Evolutionary conservation across 2,797 vertebrate species (phyloP), one percentile per base, ranked within the genome.

Genomic region (Sebastes aleutianus): DNA sequence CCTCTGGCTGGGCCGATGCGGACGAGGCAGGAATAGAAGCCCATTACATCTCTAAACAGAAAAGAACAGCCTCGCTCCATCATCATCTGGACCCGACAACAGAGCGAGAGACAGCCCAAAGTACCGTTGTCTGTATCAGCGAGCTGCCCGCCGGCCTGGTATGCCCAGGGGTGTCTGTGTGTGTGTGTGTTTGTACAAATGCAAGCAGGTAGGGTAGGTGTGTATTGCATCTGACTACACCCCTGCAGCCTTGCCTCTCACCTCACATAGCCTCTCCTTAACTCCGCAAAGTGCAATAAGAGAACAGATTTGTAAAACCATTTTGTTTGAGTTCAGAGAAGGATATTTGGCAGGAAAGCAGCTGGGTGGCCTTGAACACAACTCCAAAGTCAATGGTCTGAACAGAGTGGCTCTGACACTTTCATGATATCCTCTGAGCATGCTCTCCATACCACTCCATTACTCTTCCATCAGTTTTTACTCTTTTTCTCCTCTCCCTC

Each of bases 371-470:
- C 95, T 95, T 96, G 94, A 95, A 94, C 91, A 89, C 70, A 85
- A 84, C 85, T 89, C 87, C 91, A 95, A 95, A 95, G 95, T 95
- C 95, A 92, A 90, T 90, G 86, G 90, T 86, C 80, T 87, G 79
- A 88, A 77, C 61, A 80, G 74, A 84, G 84, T 64, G 85, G 84
- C 90, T 88, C 65, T 89, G 90, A 92, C 89, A 91, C 80, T 86
- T 76, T 84, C 83, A 82, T 90, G 88, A 92, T 90, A 88, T 87
- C 85, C 81, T 93, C 83, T 89, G 87, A 92, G 87, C 79, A 74
- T 34, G 43, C 71, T 67, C 77, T 90, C 66, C 68, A 84, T 80
- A 59, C 76, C 80, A 71, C 62, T 80, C 81, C 86, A 91, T 92
- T 88, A 77, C 66, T 91, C 77, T 78, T n/a, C 70, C 78, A 67